These are phyloP conservation scores for Panopea generosa DNA, from an alignment of 2,888 invertebrate species.

Conservation along the genomic window DNA sequence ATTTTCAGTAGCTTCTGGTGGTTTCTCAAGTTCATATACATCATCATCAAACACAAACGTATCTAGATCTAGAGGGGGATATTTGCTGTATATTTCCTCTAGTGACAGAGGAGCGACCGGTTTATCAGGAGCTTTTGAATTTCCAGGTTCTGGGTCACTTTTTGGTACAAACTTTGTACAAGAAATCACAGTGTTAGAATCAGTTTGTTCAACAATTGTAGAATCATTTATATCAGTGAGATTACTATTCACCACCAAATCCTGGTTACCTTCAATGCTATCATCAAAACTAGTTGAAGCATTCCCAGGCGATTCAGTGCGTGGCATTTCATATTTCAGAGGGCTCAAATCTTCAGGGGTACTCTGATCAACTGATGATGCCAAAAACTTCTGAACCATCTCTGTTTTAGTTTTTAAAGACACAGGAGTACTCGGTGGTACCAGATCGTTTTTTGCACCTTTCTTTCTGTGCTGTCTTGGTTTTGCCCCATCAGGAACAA, in stretches of 20 bases:
- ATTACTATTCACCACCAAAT: slow-evolving; percentile 22
- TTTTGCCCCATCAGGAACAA: slow-evolving; percentile 80
- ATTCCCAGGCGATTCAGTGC: slow-evolving; percentile 87
- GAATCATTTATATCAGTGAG: slow-evolving; percentile 26
- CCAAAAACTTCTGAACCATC: slow-evolving; percentile 85
- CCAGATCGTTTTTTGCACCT: slow-evolving; percentile 61
- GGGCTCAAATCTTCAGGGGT: slow-evolving; percentile 73
- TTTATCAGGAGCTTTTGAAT: slow-evolving; percentile 35
- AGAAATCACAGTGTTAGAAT: slow-evolving; percentile 61
- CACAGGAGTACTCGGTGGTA: slow-evolving; percentile 62
- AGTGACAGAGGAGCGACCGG: slow-evolving; percentile 64
- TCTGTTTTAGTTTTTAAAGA: slow-evolving; percentile 83
- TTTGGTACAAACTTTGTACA: background rate
- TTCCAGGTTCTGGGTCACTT: slow-evolving; percentile 40
- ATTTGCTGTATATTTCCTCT: slow-evolving; percentile 87
- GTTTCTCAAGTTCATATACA: slow-evolving; percentile 87
- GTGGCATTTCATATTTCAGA: slow-evolving; percentile 85
- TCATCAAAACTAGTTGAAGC: slow-evolving; percentile 63
- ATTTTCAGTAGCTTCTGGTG: slow-evolving; percentile 70
- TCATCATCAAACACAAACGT: slow-evolving; percentile 85
- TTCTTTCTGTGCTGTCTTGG: slow-evolving; percentile 79
- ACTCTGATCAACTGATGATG: slow-evolving; percentile 76
- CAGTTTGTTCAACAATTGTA: slow-evolving; percentile 48
- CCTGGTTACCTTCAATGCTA: slow-evolving; percentile 47
- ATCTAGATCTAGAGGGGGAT: slow-evolving; percentile 89